These are phyloP conservation scores for Astropecten irregularis DNA, from an alignment of 53 echinoderm and acorn worm genomes.

Conservation along the genomic window DNA sequence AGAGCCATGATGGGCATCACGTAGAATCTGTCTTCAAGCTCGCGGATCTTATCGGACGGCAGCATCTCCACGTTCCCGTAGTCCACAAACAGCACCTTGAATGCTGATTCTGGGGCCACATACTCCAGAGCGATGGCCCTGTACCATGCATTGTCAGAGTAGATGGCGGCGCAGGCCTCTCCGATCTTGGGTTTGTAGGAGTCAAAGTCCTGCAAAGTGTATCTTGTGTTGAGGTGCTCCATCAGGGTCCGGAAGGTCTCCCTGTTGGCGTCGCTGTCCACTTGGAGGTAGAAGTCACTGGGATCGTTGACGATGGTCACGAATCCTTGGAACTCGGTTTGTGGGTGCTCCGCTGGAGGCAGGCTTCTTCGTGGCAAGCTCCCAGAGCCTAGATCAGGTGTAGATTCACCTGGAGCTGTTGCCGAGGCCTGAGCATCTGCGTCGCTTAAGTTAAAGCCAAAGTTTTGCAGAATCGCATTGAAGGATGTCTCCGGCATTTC, in stretches of 20 bases:
- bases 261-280: background rate
- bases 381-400: no score
- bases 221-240: conserved; percentile 9
- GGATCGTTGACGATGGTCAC: conserved; percentile 37
- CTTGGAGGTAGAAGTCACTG: conserved; percentile 38
- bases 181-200: conserved; percentile 21
- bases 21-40: conserved; percentile 30
- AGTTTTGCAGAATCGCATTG: conserved; percentile 18
- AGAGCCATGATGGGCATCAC: conserved; percentile 40
- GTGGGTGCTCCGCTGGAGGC: background rate
- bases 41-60: background rate
- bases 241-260: background rate
- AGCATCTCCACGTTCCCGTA: conserved; percentile 57
- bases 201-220: background rate
- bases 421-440: background rate
- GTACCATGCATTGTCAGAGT: conserved; percentile 57
- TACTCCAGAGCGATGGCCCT: conserved; percentile 47
- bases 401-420: background rate
- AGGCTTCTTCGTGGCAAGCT: background rate
- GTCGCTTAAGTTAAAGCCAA: background rate
- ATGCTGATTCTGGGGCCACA: background rate
- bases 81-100: conserved; percentile 63
- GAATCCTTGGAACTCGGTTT: conserved; percentile 14
- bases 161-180: conserved; percentile 39
- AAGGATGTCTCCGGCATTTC: conserved; percentile 13